Conservation (phyloP, 2,113 vertebrate genomes). For the Sakesphorus luctuosus region DNA sequence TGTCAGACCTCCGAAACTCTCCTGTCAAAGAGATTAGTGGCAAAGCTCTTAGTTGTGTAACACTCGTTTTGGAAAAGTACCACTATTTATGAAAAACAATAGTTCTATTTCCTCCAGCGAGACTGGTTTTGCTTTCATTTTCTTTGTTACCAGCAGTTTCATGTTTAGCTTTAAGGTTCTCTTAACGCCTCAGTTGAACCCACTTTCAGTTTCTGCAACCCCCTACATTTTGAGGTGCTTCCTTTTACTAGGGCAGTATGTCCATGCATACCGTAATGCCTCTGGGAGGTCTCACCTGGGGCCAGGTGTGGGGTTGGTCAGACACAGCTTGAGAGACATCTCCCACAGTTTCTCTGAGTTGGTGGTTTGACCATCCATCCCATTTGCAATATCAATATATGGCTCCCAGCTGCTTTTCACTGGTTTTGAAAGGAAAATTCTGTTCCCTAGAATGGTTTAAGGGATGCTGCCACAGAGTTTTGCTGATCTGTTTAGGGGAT, state of each 20-base stretch:
- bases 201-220: neutral
- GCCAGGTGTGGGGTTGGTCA: neutral
- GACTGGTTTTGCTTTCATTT: neutral
- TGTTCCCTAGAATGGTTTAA: neutral
- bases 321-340: neutral
- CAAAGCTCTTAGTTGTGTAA: neutral
- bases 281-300: neutral
- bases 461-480: neutral
- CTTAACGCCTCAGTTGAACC: neutral
- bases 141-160: neutral
- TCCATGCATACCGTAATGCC: neutral
- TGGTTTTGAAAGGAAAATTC: neutral
- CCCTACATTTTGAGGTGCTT: neutral
- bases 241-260: neutral
- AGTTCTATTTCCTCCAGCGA: neutral
- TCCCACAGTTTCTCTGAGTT: neutral
- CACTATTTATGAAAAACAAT: neutral
- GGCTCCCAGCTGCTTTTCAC: neutral
- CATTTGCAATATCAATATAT: neutral
- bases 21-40: neutral
- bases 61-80: neutral
- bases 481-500: neutral
- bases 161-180: neutral
- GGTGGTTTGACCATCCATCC: neutral
- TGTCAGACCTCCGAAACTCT: neutral